Base-by-base conservation (phyloP, 2,113 vertebrate species). In the Fulica atra region DNA sequence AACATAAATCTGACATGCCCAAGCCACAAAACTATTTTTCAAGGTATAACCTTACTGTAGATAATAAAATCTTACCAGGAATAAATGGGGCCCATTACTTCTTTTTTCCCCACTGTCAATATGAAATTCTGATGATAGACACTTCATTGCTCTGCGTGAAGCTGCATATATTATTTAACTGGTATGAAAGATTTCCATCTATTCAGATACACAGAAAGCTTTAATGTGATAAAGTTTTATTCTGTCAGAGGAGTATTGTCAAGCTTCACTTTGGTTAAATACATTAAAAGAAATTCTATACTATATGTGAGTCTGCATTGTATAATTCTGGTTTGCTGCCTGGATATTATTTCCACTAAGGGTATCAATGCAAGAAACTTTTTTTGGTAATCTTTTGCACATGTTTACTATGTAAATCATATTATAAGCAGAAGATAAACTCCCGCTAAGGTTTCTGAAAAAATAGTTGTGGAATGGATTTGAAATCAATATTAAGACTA, bases 161-260 rank as follows among this genome's bases (percentile, higher is more conserved):
- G 54, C 72, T 84, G 90, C 57, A 86, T 94, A 84, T 78, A 84
- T 95, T 96, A 90, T 96, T 95, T 94, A 89, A 93, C 69, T 57
- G 40, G 35, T 74, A 56, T 64, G 72, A 93, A 92, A 90, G 56
- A 92, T 94, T 96, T 94, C 68, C 69, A 84, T 88, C 79, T 93
- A 70, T 80, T 93, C 85, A 74, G 51, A 56, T 92, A 78, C 0
- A 0, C 64, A 64, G 63, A 64, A 57, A 95, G 65, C 57, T 95
- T 96, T 93, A 76, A 64, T 61, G 64, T 6, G 5, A 64, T 88
- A 65, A 88, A 88, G 42, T 88, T 96, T 95, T 95, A 64, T 95
- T 97, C 90, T 72, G 24, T 36, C 61, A 92, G 56, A 29, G 54
- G 35, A 73, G 21, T 81, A 71, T 81, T 93, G 35, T 86, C 73